A percentile compares a stretch with the other conserved stretches of the same genome.
Evolutionary conservation across 2,888 invertebrate genomes (phyloP).

Genomic region (Aromia moschata): DNA sequence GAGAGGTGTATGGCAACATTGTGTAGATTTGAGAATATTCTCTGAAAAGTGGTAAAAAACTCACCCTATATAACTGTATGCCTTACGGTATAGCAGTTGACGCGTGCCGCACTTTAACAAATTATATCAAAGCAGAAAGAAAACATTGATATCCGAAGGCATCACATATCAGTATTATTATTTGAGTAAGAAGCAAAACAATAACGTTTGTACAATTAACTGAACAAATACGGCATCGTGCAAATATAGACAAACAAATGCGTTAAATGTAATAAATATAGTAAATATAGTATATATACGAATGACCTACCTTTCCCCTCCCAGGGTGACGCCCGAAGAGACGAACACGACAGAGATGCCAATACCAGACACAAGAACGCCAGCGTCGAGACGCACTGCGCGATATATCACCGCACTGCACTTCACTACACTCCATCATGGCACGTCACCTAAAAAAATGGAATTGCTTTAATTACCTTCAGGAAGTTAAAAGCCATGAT

Average conservation of each 20-base stretch:
- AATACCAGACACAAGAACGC: conserved; percentile 57
- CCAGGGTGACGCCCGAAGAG: conserved; percentile 46
- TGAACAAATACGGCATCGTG: conserved; percentile 19
- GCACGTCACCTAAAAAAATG: conserved; percentile 49
- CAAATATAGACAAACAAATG: conserved; percentile 14
- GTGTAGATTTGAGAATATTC: no score
- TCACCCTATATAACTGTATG: no score
- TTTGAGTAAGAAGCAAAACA: conserved; percentile 3
- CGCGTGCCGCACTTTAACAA: no score
- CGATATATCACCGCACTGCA: conserved; percentile 48
- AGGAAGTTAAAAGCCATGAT: conserved; percentile 32
- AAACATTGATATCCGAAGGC: no score
- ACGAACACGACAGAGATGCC: conserved; percentile 51
- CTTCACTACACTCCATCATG: conserved; percentile 43
- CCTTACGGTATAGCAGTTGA: no score
- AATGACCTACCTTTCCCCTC: conserved; percentile 24
- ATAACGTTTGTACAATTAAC: conserved; percentile 12
- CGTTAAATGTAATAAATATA: conserved; percentile 13
- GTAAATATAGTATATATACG: no score
- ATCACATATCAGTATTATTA: no score
- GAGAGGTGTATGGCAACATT: no score
- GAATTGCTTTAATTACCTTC: conserved; percentile 40
- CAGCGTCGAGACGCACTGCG: conserved; percentile 54
- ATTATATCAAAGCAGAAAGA: no score
- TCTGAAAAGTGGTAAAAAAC: no score